Conservation (phyloP, 2,888 invertebrate species). For the Platerodrilus igneus region DNA sequence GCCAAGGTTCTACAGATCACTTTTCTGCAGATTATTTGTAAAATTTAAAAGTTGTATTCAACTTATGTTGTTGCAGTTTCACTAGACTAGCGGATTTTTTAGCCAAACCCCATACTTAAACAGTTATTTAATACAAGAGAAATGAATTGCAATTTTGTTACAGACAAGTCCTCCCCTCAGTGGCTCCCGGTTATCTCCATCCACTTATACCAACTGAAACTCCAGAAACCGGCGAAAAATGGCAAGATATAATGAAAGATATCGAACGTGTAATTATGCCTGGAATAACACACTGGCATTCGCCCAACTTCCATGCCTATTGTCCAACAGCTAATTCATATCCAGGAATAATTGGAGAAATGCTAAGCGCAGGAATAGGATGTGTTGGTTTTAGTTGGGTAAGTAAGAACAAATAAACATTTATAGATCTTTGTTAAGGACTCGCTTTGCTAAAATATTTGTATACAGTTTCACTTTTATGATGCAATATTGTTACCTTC, state of each 20-base stretch:
- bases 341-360: constrained; percentile 78
- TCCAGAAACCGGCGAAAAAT: constrained; percentile 77
- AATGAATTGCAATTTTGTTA: no score
- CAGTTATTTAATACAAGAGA: no score
- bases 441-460: background rate
- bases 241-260: constrained; percentile 82
- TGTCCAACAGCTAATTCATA: constrained; percentile 84
- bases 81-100: no score
- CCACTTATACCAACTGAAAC: constrained; percentile 75
- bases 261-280: constrained; percentile 87
- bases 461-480: constrained; percentile 15
- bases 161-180: constrained; percentile 78
- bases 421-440: no score
- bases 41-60: no score
- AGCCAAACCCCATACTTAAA: no score
- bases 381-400: constrained; percentile 92
- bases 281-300: constrained; percentile 92
- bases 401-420: no score
- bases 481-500: constrained; percentile 12
- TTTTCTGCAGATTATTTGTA: no score
- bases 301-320: constrained; percentile 90
- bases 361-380: constrained; percentile 78
- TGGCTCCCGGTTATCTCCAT: constrained; percentile 86
- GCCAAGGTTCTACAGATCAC: no score
- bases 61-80: no score